Evolutionary conservation across 1,140 invertebrate genomes (phyloP), one percentile per base, ranked within the genome.

Genomic region (Rhopalosiphum maidis): DNA sequence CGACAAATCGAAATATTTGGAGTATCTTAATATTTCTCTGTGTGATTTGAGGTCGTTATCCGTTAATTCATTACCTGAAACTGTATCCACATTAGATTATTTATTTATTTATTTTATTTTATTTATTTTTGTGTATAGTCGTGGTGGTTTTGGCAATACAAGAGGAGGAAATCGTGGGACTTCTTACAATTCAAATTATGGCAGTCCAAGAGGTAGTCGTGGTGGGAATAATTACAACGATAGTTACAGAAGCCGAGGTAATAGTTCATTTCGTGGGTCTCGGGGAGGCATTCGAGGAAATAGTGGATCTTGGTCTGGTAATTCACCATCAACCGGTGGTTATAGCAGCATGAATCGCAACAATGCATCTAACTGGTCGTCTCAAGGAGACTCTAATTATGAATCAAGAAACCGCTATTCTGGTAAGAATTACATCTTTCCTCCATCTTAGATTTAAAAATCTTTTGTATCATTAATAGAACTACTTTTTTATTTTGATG

Each of bases 161-260:
- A 93, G 91, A 85, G 91, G 91, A 51, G 77, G 91, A 54, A 93
- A 46, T 30, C 91, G 91, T 30, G 91, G 91, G 30, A 93, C 54
- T 86, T 86, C 91, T 23, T 93, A 43, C 43, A 93, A 85, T n/a
- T 86, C 91, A 21, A 93, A 93, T 85, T 93, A 93, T 85, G 48
- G 48, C 46, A 93, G 48, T n/a, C 41, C 91, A 41, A 93, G 91
- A 86, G 91, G 91, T 41, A 54, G 35, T 54, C 91, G 91, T 41
- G 91, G 91, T 21, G 46, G 60, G n/a, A 51, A 51, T 43, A 85
- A 37, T 35, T 93, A 85, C 30, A 92, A 92, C 2, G 82, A 93
- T 22, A 93, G 35, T 54, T 93, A 93, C 11, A 83, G 91, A 93
- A 93, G 82, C 48, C 46, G 91, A n/a, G 91, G 91, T 93, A 51